phyloP scores from a whole-genome alignment of 2,797 vertebrate species.

The Pseudochirops cupreus region DNA sequence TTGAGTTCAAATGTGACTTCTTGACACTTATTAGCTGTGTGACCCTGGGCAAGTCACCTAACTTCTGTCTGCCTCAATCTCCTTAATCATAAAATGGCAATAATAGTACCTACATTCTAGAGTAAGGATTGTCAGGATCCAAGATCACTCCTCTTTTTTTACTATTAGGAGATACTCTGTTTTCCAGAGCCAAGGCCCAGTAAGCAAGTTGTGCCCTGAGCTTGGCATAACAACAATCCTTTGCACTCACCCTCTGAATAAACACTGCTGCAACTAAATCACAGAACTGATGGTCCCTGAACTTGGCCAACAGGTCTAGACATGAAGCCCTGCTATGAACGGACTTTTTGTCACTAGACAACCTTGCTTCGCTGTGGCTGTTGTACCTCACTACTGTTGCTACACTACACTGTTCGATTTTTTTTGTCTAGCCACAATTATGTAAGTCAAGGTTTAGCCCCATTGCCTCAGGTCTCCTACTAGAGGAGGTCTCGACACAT shows the following conservation, averaged over 20 bases:
- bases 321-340: neutral
- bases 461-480: neutral
- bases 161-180: neutral
- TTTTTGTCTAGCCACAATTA: neutral
- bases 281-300: neutral
- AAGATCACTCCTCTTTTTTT: neutral
- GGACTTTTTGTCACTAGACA: neutral
- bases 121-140: neutral
- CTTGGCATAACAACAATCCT: neutral
- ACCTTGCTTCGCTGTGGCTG: neutral
- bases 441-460: neutral
- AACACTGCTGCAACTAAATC: neutral
- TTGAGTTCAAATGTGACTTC: neutral
- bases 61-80: neutral
- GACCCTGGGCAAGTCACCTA: neutral
- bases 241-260: neutral
- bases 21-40: neutral
- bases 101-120: neutral
- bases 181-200: neutral
- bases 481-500: neutral
- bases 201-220: neutral
- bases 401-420: neutral
- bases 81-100: neutral
- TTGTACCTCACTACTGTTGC: too few relatives aligned
- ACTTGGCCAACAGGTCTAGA: neutral